Evolutionary conservation across 2,888 invertebrate genomes (phyloP), one percentile per base, ranked within the genome.

Genomic region (Ephialtes manifestator): DNA sequence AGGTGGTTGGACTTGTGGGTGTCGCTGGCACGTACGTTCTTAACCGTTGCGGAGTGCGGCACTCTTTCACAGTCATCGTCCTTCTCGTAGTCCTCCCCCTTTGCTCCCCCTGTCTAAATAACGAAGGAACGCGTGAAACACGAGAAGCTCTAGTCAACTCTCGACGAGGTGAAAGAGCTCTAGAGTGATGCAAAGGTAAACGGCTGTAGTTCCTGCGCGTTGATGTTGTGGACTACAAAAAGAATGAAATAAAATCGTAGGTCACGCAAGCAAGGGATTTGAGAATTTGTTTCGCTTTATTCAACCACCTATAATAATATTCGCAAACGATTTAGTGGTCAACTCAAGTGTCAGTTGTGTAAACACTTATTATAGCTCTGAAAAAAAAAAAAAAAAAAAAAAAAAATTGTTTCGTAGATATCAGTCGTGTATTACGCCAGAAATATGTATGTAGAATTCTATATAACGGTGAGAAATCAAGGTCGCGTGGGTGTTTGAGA

Each of bases 221-320:
- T 60, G 58, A 48, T 35, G 71, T 70, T 60, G 68, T 60, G 68
- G 55, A 13, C 39, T 51, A 15, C 46, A 58, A 79, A 63, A 60
- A 43, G 81, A 35, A 31, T 63, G 35, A 88, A 90, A 89, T 88
- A 84, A 89, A 90, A 89, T 90, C 86, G 85, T 74, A 83, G 87
- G 87, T 89, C 90, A 89, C 89, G 89, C 89, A 87, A 91, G 87
- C 86, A 79, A 81, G 85, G 83, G 86, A 89, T 86, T 84, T 82
- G 71, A 58, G 76, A 72, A 76, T 84, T 84, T 84, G 75, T 84
- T 24, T 35, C 20, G 67, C 55, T 20, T 20, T 35, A 51, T 70
- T 28, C 60, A 78, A 78, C 31, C 15, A 51, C 58, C 39, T 20
- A 15, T 15, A 78, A 60, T 70, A 35, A 65, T 51, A 35, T 74